Conservation (phyloP, 37 sponge, comb jelly and placozoan species). For the Diacarnus erythraeanus region DNA sequence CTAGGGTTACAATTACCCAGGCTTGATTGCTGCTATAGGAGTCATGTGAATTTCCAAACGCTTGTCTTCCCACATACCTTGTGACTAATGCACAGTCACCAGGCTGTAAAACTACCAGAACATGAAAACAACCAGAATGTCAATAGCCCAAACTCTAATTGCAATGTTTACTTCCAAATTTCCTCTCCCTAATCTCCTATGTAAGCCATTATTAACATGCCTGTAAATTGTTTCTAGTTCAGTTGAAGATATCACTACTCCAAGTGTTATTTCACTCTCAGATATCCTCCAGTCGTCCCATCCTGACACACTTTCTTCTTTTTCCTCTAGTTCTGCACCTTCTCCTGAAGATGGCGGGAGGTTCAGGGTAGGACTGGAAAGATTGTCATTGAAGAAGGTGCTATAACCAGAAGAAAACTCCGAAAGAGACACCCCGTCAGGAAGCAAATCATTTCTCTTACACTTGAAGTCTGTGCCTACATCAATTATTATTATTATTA, state of each 20-base stretch:
- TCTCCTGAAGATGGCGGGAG: background rate
- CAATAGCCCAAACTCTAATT: background rate
- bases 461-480: background rate
- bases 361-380: constrained; percentile 8
- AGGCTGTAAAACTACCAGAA: no score
- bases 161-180: no score
- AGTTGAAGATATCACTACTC: background rate
- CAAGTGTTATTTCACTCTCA: constrained; percentile 21
- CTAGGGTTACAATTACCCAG: no score
- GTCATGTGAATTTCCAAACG: no score
- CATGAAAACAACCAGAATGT: background rate
- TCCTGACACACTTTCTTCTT: background rate
- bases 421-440: background rate
- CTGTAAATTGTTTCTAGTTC: constrained; percentile 26
- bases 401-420: constrained; percentile 3
- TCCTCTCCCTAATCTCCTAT: background rate
- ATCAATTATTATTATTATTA: no score
- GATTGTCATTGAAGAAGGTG: constrained; percentile 8
- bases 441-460: background rate
- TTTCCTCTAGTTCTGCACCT: background rate
- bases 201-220: background rate
- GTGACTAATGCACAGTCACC: no score
- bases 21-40: no score
- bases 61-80: no score
- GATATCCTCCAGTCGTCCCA: constrained; percentile 47